phyloP scores from a whole-genome alignment of 2,888 invertebrate species.

The Acleris emargana region DNA sequence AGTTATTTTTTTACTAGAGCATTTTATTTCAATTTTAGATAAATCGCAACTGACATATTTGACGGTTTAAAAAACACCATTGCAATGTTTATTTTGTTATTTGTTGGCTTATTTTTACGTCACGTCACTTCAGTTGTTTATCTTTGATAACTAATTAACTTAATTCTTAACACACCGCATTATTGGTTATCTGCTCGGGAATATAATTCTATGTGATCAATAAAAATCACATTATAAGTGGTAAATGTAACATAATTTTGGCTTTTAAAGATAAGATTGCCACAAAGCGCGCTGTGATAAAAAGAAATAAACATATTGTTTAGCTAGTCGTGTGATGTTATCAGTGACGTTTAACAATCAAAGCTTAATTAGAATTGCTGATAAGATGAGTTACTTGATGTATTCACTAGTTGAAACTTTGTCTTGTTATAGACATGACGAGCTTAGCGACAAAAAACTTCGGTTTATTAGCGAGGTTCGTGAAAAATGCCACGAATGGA shows the following conservation, averaged over 20 bases:
- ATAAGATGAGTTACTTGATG: constrained; percentile 71
- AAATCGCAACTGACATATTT: too few species aligned
- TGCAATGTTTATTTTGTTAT: too few species aligned
- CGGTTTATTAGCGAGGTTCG: constrained; percentile 53
- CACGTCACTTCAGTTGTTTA: too few species aligned
- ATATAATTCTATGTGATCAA: background rate
- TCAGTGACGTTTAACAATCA: constrained; percentile 50
- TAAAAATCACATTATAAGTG: constrained; percentile 22
- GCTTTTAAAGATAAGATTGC: constrained; percentile 11
- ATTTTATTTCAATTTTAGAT: too few species aligned
- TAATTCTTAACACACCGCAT: too few species aligned
- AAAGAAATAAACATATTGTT: constrained; percentile 31
- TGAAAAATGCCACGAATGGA: constrained; percentile 62
- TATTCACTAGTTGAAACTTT: constrained; percentile 43
- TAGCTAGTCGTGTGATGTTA: constrained; percentile 29
- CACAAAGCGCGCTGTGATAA: constrained; percentile 26
- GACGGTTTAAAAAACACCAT: too few species aligned
- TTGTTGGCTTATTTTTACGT: too few species aligned
- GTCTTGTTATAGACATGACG: constrained; percentile 56
- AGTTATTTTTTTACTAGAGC: too few species aligned
- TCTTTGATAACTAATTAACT: too few species aligned
- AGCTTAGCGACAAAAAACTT: constrained; percentile 57
- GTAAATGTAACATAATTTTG: constrained; percentile 10
- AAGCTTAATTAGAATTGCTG: constrained; percentile 74
- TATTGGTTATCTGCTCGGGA: too few species aligned